Base-by-base conservation (phyloP, 2,797 vertebrate species). In the Urosaurus nigricauda region DNA sequence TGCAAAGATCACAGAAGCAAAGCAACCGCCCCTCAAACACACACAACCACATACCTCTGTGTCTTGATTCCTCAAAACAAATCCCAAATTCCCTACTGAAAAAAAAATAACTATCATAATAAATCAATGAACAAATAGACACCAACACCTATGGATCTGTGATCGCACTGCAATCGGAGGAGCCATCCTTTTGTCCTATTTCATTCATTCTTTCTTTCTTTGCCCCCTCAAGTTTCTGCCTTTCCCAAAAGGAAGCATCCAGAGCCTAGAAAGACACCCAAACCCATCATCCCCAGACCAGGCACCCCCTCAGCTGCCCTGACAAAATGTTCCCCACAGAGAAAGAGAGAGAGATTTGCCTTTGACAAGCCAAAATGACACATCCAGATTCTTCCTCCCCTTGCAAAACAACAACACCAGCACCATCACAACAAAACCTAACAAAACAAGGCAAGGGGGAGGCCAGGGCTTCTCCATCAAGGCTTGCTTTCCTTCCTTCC, bases 181-280 rank as follows among this genome's bases (percentile, higher is more conserved):
- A 5, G 16, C n/a, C 0, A 14, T 19, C n/a, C 21, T 35, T 4
- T 29, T 5, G 16, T 37, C 47, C 47, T 51, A 51, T 21, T 19
- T n/a, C 21, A 35, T 4, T 16, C 13, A 16, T 37, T 29, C 13
- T 14, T n/a, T 32, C 29, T 19, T 37, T 3, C 35, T 75, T 43
- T 56, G 47, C 73, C 37, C 79, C 37, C n/a, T 51, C 79, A 79
- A 51, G 21, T 74, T 85, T 60, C 79, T 51, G 78, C 90, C 47
- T 58, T 29, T 17, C n/a, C 13, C 82, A 16, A 71, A 58, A 9
- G 5, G 47, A 51, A 51, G 47, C 6, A 51, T 7, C 16, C 77
- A 73, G 47, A 32, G 77, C 56, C 32, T 11, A 35, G 40, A 17
- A 79, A 53, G 0, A 11, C 58, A 43, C 13, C 35, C 1, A 1